A percentile compares a stretch with the other conserved stretches of the same genome.
Conservation (phyloP, 1,140 invertebrate genomes). For the Pissodes strobi region DNA sequence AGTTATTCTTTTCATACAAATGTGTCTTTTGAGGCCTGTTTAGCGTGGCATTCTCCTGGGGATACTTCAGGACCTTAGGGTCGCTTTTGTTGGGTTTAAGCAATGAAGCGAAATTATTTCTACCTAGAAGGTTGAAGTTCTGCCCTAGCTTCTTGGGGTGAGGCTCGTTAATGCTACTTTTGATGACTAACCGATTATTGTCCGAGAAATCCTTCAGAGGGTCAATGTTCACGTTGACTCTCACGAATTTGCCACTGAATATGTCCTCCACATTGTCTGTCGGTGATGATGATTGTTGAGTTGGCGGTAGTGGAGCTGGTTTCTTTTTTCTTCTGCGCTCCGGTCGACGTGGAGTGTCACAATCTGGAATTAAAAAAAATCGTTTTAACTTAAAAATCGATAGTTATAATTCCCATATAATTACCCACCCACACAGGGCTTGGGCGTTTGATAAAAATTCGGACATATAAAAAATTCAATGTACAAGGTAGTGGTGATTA, state of each 20-base stretch:
- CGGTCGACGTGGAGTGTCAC: conserved; percentile 45
- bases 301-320: conserved; percentile 43
- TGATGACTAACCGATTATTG: conserved; percentile 35
- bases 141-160: conserved; percentile 42
- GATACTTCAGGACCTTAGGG: conserved; percentile 1
- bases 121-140: conserved; percentile 36
- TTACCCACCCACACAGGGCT: no score
- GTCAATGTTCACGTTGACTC: conserved; percentile 45
- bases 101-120: conserved; percentile 32
- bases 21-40: conserved; percentile 16
- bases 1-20: conserved; percentile 26
- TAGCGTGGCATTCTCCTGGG: conserved; percentile 6
- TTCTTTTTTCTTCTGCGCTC: conserved; percentile 49
- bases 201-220: conserved; percentile 29
- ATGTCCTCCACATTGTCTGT: conserved; percentile 40
- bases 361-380: conserved; percentile 25
- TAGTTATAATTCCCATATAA: no score
- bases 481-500: no score
- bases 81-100: conserved; percentile 32
- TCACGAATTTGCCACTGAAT: conserved; percentile 49
- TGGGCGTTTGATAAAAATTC: no score
- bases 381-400: neutral
- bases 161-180: conserved; percentile 41
- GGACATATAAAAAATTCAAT: no score
- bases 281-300: conserved; percentile 6